phyloP scores from a whole-genome alignment of 2,797 vertebrate genomes.

The Diplodus sargus region DNA sequence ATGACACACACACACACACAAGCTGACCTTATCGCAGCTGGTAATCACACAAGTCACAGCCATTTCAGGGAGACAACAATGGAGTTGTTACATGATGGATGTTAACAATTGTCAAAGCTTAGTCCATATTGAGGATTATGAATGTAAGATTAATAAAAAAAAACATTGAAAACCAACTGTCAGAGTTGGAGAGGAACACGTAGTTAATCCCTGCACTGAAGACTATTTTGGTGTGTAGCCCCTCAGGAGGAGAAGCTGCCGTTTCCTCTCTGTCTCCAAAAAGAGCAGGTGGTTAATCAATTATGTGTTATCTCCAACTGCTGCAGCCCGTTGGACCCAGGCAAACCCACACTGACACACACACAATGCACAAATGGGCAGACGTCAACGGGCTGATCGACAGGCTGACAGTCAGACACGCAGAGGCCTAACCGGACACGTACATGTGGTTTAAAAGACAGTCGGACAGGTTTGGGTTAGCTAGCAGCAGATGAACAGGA shows the following conservation, averaged over 20 bases:
- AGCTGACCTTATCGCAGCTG: too few relatives aligned
- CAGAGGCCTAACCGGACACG: slow-evolving; percentile 11
- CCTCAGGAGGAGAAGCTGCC: slow-evolving; percentile 54
- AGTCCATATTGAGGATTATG: not conserved
- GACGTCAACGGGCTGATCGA: slow-evolving; percentile 53
- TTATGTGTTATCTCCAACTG: slow-evolving; percentile 73
- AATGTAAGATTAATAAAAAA: slow-evolving; percentile 6
- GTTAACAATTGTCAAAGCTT: not conserved
- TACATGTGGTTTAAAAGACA: slow-evolving; percentile 49
- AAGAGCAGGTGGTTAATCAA: slow-evolving; percentile 78
- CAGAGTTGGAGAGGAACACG: slow-evolving; percentile 3
- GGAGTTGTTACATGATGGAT: not conserved
- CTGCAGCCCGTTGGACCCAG: slow-evolving; percentile 58
- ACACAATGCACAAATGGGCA: slow-evolving; percentile 48
- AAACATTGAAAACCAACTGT: slow-evolving; percentile 33
- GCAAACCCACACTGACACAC: slow-evolving; percentile 41
- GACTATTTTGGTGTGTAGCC: slow-evolving; percentile 58
- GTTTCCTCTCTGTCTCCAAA: slow-evolving; percentile 63
- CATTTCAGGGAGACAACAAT: too few relatives aligned
- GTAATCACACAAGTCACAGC: not conserved
- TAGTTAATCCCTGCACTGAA: slow-evolving; percentile 32
- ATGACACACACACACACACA: too few relatives aligned
- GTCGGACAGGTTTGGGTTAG: slow-evolving; percentile 32
- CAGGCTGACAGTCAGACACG: slow-evolving; percentile 39
- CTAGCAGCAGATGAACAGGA: slow-evolving; percentile 46